Conservation (phyloP, 2,113 vertebrate genomes). For the Cichladusa arquata region DNA sequence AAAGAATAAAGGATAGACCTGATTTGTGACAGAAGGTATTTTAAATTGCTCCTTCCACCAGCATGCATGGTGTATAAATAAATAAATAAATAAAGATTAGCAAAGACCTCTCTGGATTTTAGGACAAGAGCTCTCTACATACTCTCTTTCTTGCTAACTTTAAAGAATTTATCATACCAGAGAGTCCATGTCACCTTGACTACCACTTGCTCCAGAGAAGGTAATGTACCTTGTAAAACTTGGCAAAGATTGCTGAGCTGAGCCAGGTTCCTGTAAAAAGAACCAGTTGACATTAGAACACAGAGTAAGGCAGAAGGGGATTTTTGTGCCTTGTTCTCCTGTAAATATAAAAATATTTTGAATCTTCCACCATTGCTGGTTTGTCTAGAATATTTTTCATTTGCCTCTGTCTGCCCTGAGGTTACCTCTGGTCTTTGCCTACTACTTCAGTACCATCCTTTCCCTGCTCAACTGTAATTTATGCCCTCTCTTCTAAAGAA, state of each 20-base stretch:
- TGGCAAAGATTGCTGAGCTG: background rate
- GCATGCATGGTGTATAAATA: background rate
- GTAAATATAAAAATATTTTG: background rate
- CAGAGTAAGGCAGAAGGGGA: background rate
- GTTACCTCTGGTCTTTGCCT: background rate
- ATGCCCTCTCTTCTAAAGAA: background rate
- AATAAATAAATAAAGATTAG: background rate
- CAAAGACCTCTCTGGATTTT: background rate
- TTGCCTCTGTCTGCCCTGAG: background rate
- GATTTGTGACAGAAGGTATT: background rate
- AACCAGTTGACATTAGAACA: background rate
- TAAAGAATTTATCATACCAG: background rate
- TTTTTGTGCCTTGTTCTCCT: background rate
- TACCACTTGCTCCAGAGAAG: background rate
- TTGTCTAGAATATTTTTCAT: background rate
- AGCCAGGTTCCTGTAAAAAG: background rate
- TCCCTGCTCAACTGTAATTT: background rate
- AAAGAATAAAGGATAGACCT: background rate
- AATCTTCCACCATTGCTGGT: background rate
- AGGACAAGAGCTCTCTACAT: background rate
- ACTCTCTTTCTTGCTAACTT: background rate
- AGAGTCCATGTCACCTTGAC: background rate
- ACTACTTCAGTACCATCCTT: background rate
- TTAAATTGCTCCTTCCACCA: background rate
- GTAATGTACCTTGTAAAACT: fast-evolving